Evolutionary conservation across 2,113 vertebrate species (phyloP), one percentile per base, ranked within the genome.

Genomic region (Perognathus longimembris): DNA sequence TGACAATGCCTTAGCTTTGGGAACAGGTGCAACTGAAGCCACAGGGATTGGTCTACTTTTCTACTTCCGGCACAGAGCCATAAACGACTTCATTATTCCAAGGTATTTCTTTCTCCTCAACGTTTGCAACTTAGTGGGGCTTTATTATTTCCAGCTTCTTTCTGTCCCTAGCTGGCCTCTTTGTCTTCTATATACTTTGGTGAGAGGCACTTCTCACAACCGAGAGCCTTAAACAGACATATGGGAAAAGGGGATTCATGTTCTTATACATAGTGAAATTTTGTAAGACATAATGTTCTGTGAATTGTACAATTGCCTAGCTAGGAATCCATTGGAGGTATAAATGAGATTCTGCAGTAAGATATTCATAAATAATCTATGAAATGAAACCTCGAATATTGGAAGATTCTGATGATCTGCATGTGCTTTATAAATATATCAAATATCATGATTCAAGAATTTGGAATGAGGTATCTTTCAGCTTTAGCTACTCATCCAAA

Each of bases 361-460:
- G 86, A 86, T 90, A 92, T 69, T 94, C 93, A 94, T 92, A 94
- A 95, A 95, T 97, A 95, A 94, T 95, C 94, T 94, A 94, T 87
- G 88, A 90, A 89, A 92, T 88, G 28, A 59, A 93, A 92, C 90
- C 67, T 90, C 85, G 63, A 92, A 94, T 86, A 95, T 74, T 69
- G 90, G 94, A 94, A 89, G 34, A 73, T 70, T 88, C 73, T 93
- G 40, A 94, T 91, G 71, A 94, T 84, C 91, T 95, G 59, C 79
- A 84, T 91, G 54, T 85, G 34, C 81, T 94, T 94, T 90, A 84
- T 95, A 96, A 96, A 95, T 95, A 93, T 40, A 94, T 93, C 87
- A 93, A 96, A 97, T 92, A 96, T 96, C 94, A 94, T 94, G 84
- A 94, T 94, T 94, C 80, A 86, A 96, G 91, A 95, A 95, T 92